Base-by-base conservation (phyloP, 2,888 invertebrate species). In the Watsonalla cultraria region DNA sequence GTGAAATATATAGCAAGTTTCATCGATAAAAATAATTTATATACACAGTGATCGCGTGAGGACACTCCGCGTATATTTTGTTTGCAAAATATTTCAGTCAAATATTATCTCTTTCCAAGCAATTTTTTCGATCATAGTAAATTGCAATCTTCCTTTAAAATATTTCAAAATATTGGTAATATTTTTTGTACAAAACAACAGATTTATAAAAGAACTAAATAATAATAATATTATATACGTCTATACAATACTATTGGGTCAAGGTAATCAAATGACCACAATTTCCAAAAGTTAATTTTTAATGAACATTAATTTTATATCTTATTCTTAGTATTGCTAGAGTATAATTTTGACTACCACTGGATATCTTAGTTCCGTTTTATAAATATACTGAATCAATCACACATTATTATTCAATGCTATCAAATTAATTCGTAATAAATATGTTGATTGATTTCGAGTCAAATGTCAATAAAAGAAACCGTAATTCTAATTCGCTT, bases 21-120 rank as follows among this genome's bases (percentile, higher is more conserved):
- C 69, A 62, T 70, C 68, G 71, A 74, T 69, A 64, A 62, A 66
- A 61, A 61, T 65, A 66, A 66, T 58, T 60, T 64, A 58, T 62
- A 58, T 65, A 63, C 56, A 49, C 11, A 24, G 33, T 9, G 14
- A 6, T 24, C 6, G 0, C 6, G 39, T 7, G 8, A 42, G 9
- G 5, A 5, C 7, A 37, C 42, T 8, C 11, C 8, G 42, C 2
- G 1, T 42, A 7, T 42, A 42, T 11, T 42, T 11, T 24, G 24
- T 24, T 24, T 24, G 24, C 24, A 24, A 24, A 24, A 24, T 24
- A 24, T 24, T 24, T 2, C 24, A 24, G 24, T 24, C 24, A 24
- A 24, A 24, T 24, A 2, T 24, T 24, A 24, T 24, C 24, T 2
- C 24, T 24, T 24, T 24, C 24, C 1, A 24, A 24, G 24, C 24